phyloP scores from a whole-genome alignment of 1,140 invertebrate species.

The Cotesia typhae region DNA sequence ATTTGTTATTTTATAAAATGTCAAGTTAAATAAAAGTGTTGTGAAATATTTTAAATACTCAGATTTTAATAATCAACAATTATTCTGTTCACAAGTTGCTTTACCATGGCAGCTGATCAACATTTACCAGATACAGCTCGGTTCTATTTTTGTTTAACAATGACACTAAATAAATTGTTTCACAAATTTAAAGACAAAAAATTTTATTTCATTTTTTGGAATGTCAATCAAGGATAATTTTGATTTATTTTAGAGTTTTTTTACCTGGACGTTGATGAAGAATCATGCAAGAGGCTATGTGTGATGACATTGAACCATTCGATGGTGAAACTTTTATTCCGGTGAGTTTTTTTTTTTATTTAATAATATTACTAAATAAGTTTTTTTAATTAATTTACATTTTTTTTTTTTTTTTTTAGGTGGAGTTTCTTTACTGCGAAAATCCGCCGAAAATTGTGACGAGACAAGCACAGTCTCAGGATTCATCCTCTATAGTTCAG shows the following conservation, averaged over 20 bases:
- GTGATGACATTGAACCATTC: conserved; percentile 54
- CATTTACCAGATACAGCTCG: no score
- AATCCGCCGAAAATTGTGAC: conserved; percentile 36
- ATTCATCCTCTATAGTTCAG: conserved; percentile 71
- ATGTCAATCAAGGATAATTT: not conserved
- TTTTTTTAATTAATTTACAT: not conserved
- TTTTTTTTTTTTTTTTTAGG: conserved; percentile 38
- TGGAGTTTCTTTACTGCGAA: conserved; percentile 58
- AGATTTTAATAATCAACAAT: no score
- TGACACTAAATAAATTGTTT: no score
- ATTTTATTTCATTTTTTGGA: no score
- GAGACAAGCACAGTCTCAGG: conserved; percentile 49
- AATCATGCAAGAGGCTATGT: conserved; percentile 58
- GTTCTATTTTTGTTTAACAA: no score
- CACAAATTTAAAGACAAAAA: no score
- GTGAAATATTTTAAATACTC: not conserved
- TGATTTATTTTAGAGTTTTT: conserved; percentile 41
- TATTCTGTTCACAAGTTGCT: no score
- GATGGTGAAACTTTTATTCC: conserved; percentile 57
- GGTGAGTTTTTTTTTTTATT: conserved; percentile 44
- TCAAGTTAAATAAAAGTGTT: not conserved
- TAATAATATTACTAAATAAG: not conserved
- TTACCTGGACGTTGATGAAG: conserved; percentile 35
- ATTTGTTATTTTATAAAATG: not conserved
- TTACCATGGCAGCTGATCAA: no score